Evolutionary conservation across 2,113 vertebrate genomes (phyloP), one percentile per base, ranked within the genome.

Genomic region (Ancistrus triradiatus): DNA sequence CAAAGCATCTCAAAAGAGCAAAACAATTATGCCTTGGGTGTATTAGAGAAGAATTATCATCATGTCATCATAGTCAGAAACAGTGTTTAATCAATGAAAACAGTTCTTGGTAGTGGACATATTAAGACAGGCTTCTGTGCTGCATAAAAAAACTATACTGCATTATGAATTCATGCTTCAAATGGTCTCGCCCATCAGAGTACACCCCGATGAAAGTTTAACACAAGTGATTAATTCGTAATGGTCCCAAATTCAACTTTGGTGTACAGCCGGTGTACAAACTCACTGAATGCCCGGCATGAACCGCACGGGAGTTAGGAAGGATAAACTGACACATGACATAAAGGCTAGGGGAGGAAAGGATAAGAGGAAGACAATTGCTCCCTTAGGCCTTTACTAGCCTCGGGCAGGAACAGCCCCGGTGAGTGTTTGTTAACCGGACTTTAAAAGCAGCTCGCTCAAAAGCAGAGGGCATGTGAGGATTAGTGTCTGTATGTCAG

Each of bases 381-480:
- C 44, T 66, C 22, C 49, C 50, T 17, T 58, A 53, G 17, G 40
- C 4, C 4, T 10, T 74, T 76, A 59, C 66, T 76, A 28, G 77
- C 83, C 77, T 69, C 59, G 2, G 80, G 83, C 82, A 69, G 31
- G 59, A 70, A 74, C 68, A 77, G 58, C 78, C 70, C 63, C 73
- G 59, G 46, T 69, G 69, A 71, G 72, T 80, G 59, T 79, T 81
- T 77, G 78, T 79, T 81, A 80, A 83, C 79, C 74, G 67, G 62
- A 80, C 68, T 81, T 78, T 76, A 80, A 86, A 84, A 80, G 73
- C 72, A 60, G 67, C n/a, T n/a, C n/a, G n/a, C n/a, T n/a, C n/a
- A n/a, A n/a, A n/a, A n/a, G n/a, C n/a, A n/a, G n/a, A n/a, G n/a
- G n/a, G n/a, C n/a, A n/a, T n/a, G n/a, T n/a, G n/a, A n/a, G n/a